Conservation (phyloP, 2,888 invertebrate species). For the Cataglyphis rosenhaueri region DNA sequence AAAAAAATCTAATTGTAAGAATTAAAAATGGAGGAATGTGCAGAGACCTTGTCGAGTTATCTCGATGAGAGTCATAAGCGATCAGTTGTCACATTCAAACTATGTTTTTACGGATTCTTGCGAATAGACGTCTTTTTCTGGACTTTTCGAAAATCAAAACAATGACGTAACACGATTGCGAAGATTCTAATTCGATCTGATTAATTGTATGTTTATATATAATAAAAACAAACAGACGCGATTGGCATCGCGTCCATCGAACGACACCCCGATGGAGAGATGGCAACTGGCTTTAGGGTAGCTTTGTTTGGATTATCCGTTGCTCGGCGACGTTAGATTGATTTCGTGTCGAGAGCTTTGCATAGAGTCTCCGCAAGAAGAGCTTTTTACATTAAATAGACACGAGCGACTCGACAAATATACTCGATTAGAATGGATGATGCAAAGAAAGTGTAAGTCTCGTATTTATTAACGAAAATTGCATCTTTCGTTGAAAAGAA, state of each 20-base stretch:
- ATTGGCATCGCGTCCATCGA: conserved; percentile 13
- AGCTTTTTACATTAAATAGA: background rate
- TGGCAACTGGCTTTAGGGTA: conserved; percentile 44
- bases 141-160: background rate
- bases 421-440: background rate
- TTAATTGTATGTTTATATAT: background rate
- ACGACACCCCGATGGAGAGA: conserved; percentile 42
- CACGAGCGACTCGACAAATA: background rate
- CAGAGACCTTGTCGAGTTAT: conserved; percentile 4
- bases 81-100: conserved; percentile 3
- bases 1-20: background rate
- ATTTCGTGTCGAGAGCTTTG: conserved; percentile 73
- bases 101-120: background rate
- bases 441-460: background rate
- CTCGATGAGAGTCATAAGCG: background rate
- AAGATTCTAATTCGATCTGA: background rate
- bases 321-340: conserved; percentile 83
- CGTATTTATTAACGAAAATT: background rate
- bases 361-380: conserved; percentile 19
- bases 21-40: background rate
- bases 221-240: background rate
- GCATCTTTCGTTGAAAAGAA: background rate
- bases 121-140: background rate
- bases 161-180: background rate
- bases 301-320: conserved; percentile 80